These are phyloP conservation scores for Scrobipalpa costella DNA, from an alignment of 2,888 invertebrate genomes.

Conservation along the genomic window DNA sequence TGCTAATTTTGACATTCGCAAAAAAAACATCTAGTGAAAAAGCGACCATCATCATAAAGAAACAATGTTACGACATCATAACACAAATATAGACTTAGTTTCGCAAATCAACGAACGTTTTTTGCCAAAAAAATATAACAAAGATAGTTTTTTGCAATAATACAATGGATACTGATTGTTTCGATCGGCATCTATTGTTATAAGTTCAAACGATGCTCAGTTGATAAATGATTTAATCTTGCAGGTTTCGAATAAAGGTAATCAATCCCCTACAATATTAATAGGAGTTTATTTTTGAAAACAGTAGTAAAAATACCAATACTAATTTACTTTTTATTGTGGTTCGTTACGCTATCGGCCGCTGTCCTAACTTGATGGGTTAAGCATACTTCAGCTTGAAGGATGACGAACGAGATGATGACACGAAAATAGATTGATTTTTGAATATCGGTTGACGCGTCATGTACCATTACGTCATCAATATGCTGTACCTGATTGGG, in stretches of 20 bases:
- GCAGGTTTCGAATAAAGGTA: constrained; percentile 14
- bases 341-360: not conserved
- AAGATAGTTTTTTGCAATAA: no score
- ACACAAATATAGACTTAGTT: not conserved
- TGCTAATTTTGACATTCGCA: not conserved
- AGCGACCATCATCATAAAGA: not conserved
- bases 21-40: constrained; percentile 1
- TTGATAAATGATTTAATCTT: constrained; percentile 10
- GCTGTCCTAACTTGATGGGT: constrained; percentile 4
- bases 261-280: constrained; percentile 4
- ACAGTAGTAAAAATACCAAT: constrained; percentile 1
- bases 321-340: constrained; percentile 8
- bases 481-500: not conserved
- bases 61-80: constrained; percentile 4
- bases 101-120: not conserved
- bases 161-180: constrained; percentile 4
- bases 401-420: constrained; percentile 8
- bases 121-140: constrained; percentile 4
- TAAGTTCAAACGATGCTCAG: not conserved
- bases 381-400: not conserved
- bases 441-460: constrained; percentile 2
- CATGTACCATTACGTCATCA: constrained; percentile 6
- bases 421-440: constrained; percentile 1
- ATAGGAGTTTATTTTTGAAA: constrained; percentile 2
- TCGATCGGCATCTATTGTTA: constrained; percentile 6